phyloP scores from a whole-genome alignment of 2,888 invertebrate species.

The Patella pellucida region DNA sequence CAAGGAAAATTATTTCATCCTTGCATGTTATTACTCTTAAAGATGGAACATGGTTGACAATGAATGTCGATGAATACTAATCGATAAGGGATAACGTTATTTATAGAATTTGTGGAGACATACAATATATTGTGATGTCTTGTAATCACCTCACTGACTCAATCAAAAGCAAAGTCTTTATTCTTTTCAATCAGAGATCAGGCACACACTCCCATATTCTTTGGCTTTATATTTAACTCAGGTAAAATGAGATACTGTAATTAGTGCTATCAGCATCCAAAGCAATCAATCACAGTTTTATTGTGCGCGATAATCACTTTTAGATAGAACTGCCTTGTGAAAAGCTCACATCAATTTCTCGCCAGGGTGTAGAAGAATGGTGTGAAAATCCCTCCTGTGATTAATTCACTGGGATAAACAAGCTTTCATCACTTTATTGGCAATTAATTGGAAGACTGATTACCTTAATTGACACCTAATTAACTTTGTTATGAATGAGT shows the following conservation, averaged over 20 bases:
- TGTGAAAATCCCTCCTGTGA: not conserved
- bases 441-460: constrained; percentile 7
- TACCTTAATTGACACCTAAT: constrained; percentile 10
- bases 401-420: constrained; percentile 9
- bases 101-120: constrained; percentile 1
- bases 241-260: constrained; percentile 11
- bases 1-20: too few species aligned
- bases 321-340: not conserved
- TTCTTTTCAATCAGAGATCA: not conserved
- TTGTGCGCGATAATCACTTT: constrained; percentile 1
- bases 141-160: constrained; percentile 2
- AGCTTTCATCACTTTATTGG: constrained; percentile 5
- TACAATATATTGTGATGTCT: constrained; percentile 3
- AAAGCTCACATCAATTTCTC: constrained; percentile 9
- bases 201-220: not conserved
- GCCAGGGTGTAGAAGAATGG: not conserved
- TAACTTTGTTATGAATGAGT: not conserved
- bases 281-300: constrained; percentile 5
- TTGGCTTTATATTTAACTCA: not conserved
- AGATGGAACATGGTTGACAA: not conserved
- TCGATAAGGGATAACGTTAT: not conserved
- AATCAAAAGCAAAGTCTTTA: constrained; percentile 5
- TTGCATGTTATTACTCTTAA: too few species aligned
- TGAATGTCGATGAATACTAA: constrained; percentile 3
- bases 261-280: constrained; percentile 6